Evolutionary conservation across 2,797 vertebrate species (phyloP), one percentile per base, ranked within the genome.

Genomic region (Mionectes olivaceus): DNA sequence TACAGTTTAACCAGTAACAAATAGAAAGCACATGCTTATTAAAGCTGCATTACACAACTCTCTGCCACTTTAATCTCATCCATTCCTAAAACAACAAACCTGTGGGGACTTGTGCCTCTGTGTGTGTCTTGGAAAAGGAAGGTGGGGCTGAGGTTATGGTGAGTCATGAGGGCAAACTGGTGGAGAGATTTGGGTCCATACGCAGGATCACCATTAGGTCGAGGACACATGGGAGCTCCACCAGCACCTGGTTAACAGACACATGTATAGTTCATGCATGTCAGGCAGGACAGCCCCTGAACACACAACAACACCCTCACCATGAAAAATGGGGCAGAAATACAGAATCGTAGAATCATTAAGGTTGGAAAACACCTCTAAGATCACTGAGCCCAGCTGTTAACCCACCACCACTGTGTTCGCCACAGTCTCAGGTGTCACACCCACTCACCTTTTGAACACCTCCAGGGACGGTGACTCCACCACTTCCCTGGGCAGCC

Each of bases 1-100:
- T 39, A n/a, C 46, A 32, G 81, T 89, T 90, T 70, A 81, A 91
- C 77, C 83, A 95, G 87, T 27, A 92, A 94, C 75, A 87, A 95
- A 95, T 44, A 95, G 91, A 97, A 97, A 94, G 88, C 93, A 95
- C 61, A 64, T 93, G 94, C 83, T 96, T 95, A 35, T 64, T 85
- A 84, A 89, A 90, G 61, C 85, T 74, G 69, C 28, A 24, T 95
- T 93, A 82, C 83, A 69, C 89, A 93, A 75, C 60, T 39, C 71
- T 3, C 3, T 46, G 13, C 43, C 5, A 28, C 71, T 94, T 88
- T 11, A 60, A 56, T 92, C 92, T 76, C 92, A 83, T 71, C 92
- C 92, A 41, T 52, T 90, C 80, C 89, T 90, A 39, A 70, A 96
- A 41, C 84, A 96, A 75, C 88, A 95, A 77, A 95, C 91, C 70